Percentiles rank a stretch among this genome's conserved stretches.
Conservation (phyloP, 2,888 invertebrate species). For the Drosophila falleni region DNA sequence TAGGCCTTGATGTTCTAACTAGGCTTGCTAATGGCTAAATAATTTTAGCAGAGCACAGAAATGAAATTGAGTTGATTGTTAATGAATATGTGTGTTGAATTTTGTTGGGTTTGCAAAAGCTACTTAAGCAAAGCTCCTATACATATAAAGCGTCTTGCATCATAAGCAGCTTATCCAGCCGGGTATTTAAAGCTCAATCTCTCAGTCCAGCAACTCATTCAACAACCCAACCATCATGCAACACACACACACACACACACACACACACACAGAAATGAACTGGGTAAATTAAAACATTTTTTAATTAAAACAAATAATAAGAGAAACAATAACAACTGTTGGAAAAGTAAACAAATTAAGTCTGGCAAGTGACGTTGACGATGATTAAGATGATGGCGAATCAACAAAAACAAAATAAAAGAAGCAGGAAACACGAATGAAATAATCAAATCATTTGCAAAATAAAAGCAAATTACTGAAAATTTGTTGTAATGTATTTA, state of each 20-base stretch:
- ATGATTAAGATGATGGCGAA: constrained; percentile 12
- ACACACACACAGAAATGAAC: background rate
- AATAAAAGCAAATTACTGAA: constrained; percentile 74
- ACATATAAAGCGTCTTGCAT: constrained; percentile 2
- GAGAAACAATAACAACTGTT: constrained; percentile 47
- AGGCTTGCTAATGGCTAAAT: constrained; percentile 14
- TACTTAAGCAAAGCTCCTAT: constrained; percentile 10
- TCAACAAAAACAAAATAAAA: constrained; percentile 34
- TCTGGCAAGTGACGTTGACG: constrained; percentile 36
- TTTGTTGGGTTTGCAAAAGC: constrained; percentile 7
- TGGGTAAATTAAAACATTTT: constrained; percentile 69
- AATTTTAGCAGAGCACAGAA: constrained; percentile 4
- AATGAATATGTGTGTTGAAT: constrained; percentile 27
- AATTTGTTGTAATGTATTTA: constrained; percentile 67
- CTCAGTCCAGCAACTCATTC: background rate
- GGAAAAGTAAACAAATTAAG: constrained; percentile 69
- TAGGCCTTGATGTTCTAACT: background rate
- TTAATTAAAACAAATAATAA: constrained; percentile 71
- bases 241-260: background rate
- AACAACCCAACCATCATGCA: background rate
- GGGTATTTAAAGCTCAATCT: constrained; percentile 38
- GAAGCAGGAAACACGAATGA: constrained; percentile 39
- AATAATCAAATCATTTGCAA: constrained; percentile 76
- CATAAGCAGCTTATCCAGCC: constrained; percentile 45
- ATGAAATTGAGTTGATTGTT: constrained; percentile 22